phyloP scores from a whole-genome alignment of 2,113 vertebrate genomes.

The Merops nubicus region DNA sequence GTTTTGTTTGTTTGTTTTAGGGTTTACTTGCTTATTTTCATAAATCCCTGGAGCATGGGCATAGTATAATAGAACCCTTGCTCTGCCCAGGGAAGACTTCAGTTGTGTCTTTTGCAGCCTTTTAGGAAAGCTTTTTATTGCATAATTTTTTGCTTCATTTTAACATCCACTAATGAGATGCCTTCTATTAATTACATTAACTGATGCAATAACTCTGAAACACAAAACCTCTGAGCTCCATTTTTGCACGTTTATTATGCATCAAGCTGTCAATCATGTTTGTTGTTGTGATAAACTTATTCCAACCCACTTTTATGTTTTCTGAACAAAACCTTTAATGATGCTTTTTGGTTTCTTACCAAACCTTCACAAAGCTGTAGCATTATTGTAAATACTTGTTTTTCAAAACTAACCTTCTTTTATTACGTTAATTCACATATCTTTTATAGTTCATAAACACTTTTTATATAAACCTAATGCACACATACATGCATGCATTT shows the following conservation, averaged over 20 bases:
- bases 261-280: background rate
- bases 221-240: background rate
- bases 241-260: conserved; percentile 7
- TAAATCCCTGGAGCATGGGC: background rate
- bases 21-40: background rate
- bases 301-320: background rate
- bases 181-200: background rate
- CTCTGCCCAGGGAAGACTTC: background rate
- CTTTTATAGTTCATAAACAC: conserved; percentile 33
- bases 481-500: background rate
- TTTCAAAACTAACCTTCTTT: background rate
- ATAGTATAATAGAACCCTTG: background rate
- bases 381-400: conserved; percentile 5
- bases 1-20: background rate
- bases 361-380: background rate
- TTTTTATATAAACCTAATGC: background rate
- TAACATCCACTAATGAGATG: background rate
- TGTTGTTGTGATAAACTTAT: background rate
- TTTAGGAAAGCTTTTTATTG: background rate
- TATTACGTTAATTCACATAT: background rate
- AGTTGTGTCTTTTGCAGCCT: background rate
- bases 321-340: background rate
- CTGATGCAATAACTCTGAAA: background rate
- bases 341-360: background rate
- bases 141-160: background rate